Conservation (phyloP, 2,888 invertebrate genomes). For the Drosophila ustulata region DNA sequence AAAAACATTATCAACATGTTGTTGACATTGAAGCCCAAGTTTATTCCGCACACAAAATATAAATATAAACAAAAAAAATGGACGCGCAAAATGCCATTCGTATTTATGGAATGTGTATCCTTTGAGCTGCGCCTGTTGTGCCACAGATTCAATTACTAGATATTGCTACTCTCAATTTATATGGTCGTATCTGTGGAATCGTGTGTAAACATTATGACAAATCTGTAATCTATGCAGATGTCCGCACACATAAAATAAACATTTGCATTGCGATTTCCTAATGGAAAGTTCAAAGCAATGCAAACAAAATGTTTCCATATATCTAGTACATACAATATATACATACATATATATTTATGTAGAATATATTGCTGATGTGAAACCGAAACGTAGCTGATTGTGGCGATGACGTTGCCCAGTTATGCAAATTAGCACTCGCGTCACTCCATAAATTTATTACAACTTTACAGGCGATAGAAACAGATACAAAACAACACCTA, state of each 20-base stretch:
- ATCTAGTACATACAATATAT: background rate
- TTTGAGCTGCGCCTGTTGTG: background rate
- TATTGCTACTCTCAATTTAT: background rate
- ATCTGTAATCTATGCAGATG: slow-evolving; percentile 12
- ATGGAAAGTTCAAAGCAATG: slow-evolving; percentile 37
- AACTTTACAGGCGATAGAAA: slow-evolving; percentile 36
- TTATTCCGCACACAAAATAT: background rate
- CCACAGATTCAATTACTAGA: background rate
- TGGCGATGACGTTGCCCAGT: slow-evolving; percentile 64
- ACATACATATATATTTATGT: slow-evolving; percentile 1
- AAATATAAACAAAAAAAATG: background rate
- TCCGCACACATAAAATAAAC: slow-evolving; percentile 31
- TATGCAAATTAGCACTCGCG: slow-evolving; percentile 64
- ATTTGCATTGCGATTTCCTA: slow-evolving; percentile 33
- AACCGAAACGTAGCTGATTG: slow-evolving; percentile 38
- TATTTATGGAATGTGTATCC: background rate
- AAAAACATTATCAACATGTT: slow-evolving; percentile 2
- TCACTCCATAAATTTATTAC: slow-evolving; percentile 62
- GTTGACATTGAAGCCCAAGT: slow-evolving; percentile 15
- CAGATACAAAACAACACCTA: background rate
- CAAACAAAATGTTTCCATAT: slow-evolving; percentile 20
- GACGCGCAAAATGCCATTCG: background rate
- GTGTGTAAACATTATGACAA: slow-evolving; percentile 18
- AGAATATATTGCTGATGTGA: slow-evolving; percentile 9
- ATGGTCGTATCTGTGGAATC: slow-evolving; percentile 1